Base-by-base conservation (phyloP, 2,888 invertebrate genomes). In the Leptura quadrifasciata region DNA sequence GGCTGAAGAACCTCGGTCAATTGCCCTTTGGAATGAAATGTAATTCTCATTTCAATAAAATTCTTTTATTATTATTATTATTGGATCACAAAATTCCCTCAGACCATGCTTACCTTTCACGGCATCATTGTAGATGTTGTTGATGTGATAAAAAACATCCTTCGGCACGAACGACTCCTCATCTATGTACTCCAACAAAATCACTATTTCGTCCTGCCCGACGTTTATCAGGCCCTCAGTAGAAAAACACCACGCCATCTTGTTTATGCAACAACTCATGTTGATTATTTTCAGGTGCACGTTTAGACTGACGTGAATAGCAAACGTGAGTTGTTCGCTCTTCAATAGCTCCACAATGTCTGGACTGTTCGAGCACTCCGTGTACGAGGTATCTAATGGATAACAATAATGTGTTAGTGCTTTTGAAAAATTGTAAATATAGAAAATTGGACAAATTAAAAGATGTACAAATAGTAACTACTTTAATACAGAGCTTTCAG, bases 181-280 rank as follows among this genome's bases (percentile, higher is more conserved):
- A 3, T 93, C 92, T 8, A 92, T 90, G 39, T 92, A 89, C 87
- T 96, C 95, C 21, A 96, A 88, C 54, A 96, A 87, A 74, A 95
- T 91, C 61, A 96, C 92, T 20, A 97, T 90, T 89, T 96, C 96
- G 86, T 96, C 96, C 86, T 96, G 96, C 1, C 95, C 95, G 18
- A 95, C 95, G 75, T 93, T 93, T 76, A 93, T 93, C 88, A 96
- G 90, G 15, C 96, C 96, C 81, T 92, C 91, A 0, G 95, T 94
- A 21, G 94, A 93, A 83, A 96, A 94, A 87, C 94, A 95, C 92
- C 96, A 95, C 76, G 94, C 94, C 77, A 91, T 91, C 82, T 92
- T 92, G 84, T 94, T 93, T 78, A 94, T 92, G 86, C 84, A 85
- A 69, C 84, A 84, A 67, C 69, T 82, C 85, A 85, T 91, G 86